Percentiles rank a stretch among this genome's conserved stretches.
These are phyloP conservation scores for Synanthedon vespiformis DNA, from an alignment of 2,888 invertebrate species.

Conservation along the genomic window DNA sequence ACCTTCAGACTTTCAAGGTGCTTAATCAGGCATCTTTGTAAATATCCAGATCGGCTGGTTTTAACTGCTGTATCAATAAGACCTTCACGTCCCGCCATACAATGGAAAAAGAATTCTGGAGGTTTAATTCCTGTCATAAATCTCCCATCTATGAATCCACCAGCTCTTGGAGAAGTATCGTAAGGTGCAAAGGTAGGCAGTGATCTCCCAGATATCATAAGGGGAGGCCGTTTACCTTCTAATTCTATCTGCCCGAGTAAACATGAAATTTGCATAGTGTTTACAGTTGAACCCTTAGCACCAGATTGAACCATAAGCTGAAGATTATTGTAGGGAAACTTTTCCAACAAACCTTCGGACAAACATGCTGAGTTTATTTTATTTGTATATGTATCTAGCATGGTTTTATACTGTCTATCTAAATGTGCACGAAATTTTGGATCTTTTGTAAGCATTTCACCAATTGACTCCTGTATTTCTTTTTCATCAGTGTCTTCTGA, in stretches of 20 bases:
- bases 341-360: slow-evolving; percentile 84
- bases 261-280: slow-evolving; percentile 98
- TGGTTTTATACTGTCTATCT: slow-evolving; percentile 85
- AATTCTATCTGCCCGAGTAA: slow-evolving; percentile 97
- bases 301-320: slow-evolving; percentile 99
- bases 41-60: slow-evolving; percentile 97
- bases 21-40: slow-evolving; percentile 97
- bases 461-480: slow-evolving; percentile 75
- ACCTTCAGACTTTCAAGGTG: slow-evolving; percentile 96
- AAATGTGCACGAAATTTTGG: slow-evolving; percentile 83
- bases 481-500: slow-evolving; percentile 68
- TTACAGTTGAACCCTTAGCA: slow-evolving; percentile 98
- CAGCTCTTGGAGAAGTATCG: slow-evolving; percentile 90
- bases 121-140: slow-evolving; percentile 99
- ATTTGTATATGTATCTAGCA: slow-evolving; percentile 87
- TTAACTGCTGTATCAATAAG: slow-evolving; percentile 99
- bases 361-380: slow-evolving; percentile 89
- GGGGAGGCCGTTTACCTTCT: slow-evolving; percentile 95
- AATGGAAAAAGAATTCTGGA: slow-evolving; percentile 99
- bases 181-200: slow-evolving; percentile 92
- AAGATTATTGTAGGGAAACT: slow-evolving; percentile 96
- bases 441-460: slow-evolving; percentile 77
- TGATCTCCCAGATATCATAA: slow-evolving; percentile 93
- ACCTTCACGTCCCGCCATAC: slow-evolving; percentile 99
- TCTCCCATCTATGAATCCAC: slow-evolving; percentile 95